Percentiles rank a stretch among this genome's conserved stretches.
These are phyloP conservation scores for Ptychochromis oligacanthus DNA, from an alignment of 2,113 vertebrate genomes.

Conservation along the genomic window DNA sequence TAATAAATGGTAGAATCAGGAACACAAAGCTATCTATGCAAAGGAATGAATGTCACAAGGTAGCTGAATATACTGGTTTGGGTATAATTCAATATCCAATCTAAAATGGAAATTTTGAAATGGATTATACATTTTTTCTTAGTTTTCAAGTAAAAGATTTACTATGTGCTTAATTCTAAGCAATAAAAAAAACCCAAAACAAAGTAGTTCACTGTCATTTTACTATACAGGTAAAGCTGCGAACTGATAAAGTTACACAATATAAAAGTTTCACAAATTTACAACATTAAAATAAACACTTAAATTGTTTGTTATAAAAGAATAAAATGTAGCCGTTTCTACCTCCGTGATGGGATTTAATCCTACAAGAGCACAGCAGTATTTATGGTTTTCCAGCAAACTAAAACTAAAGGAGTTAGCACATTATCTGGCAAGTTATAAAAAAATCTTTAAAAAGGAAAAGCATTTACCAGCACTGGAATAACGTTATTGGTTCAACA, in stretches of 20 bases:
- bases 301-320: background rate
- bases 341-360: slow-evolving; percentile 1
- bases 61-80: background rate
- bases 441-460: background rate
- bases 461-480: slow-evolving; percentile 17
- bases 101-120: background rate
- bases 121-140: background rate
- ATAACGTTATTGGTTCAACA: slow-evolving; percentile 21
- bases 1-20: no score
- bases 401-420: background rate
- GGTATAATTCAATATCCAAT: background rate
- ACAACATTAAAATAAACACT: slow-evolving; percentile 41
- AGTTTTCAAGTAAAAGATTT: slow-evolving; percentile 31
- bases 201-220: slow-evolving; percentile 2
- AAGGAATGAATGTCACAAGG: slow-evolving; percentile 25
- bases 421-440: slow-evolving; percentile 1
- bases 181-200: background rate
- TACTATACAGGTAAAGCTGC: slow-evolving; percentile 31
- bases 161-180: slow-evolving; percentile 32
- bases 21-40: background rate
- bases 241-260: slow-evolving; percentile 38
- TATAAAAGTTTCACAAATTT: slow-evolving; percentile 58
- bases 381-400: slow-evolving; percentile 9
- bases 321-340: background rate
- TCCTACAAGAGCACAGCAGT: slow-evolving; percentile 16